Evolutionary conservation across 2,113 vertebrate genomes (phyloP).

Genomic region (Callopanchax toddi): DNA sequence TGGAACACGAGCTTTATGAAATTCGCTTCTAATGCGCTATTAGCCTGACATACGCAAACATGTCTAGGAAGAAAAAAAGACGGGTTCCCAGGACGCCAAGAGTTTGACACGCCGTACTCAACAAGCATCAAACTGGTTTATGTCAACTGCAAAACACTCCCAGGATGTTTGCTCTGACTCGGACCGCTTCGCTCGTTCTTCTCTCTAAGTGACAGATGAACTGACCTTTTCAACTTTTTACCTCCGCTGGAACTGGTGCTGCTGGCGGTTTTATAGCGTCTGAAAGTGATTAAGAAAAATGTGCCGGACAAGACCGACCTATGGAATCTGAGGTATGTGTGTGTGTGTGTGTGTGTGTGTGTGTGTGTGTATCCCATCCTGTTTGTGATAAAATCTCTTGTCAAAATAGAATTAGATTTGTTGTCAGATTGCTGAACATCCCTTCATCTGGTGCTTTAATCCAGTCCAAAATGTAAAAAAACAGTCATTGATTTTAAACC

Average conservation of each 20-base stretch:
- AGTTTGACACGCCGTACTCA: conserved; percentile 40
- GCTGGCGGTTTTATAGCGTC: conserved; percentile 15
- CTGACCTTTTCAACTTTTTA: conserved; percentile 38
- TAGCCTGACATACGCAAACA: conserved; percentile 31
- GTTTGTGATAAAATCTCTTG: conserved; percentile 1
- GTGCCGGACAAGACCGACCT: neutral
- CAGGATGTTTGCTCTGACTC: conserved; percentile 48
- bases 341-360: too few relatives aligned
- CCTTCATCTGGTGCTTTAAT: conserved; percentile 23
- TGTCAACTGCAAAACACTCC: conserved; percentile 47
- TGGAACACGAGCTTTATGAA: conserved; percentile 30
- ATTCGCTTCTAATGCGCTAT: conserved; percentile 30
- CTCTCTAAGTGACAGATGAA: conserved; percentile 38
- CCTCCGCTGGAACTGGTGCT: conserved; percentile 34
- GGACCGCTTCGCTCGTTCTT: conserved; percentile 48
- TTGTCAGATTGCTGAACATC: too few relatives aligned
- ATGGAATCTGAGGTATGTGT: conserved; percentile 7
- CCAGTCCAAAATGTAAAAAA: conserved; percentile 28
- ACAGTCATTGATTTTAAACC: too few relatives aligned
- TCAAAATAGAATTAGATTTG: conserved; percentile 12
- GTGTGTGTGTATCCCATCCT: too few relatives aligned
- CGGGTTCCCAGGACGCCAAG: conserved; percentile 18
- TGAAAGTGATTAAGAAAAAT: conserved; percentile 41
- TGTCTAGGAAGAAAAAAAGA: conserved; percentile 29
- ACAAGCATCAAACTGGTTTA: conserved; percentile 35